Evolutionary conservation across 2,113 vertebrate genomes (phyloP).

Genomic region (Hydrochoerus hydrochaeris): DNA sequence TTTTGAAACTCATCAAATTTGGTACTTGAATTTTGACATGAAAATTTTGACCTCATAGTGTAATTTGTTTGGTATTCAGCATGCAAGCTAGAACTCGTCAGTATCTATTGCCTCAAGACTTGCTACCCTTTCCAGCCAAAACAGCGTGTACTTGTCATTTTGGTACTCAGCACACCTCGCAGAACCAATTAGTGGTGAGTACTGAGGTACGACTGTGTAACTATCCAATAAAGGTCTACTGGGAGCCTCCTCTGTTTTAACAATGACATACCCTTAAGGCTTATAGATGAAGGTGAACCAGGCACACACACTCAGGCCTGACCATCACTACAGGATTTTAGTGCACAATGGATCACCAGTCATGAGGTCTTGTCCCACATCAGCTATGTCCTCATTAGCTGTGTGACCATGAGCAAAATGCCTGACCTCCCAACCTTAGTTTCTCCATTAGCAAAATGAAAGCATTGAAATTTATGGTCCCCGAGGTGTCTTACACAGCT

Average conservation of each 20-base stretch:
- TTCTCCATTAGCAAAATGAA: background rate
- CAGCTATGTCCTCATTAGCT: background rate
- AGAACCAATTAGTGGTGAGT: background rate
- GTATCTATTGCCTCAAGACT: background rate
- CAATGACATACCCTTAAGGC: background rate
- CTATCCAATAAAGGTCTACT: background rate
- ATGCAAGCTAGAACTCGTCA: background rate
- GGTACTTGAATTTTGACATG: background rate
- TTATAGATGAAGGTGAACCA: background rate
- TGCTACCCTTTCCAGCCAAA: background rate
- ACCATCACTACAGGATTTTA: background rate
- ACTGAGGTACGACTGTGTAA: background rate
- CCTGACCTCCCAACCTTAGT: background rate
- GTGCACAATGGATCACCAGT: background rate
- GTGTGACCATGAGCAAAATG: background rate
- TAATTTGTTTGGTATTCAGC: background rate
- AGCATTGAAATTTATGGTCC: background rate
- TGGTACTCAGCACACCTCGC: background rate
- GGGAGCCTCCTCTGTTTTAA: background rate
- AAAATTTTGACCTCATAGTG: background rate
- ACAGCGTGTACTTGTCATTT: background rate
- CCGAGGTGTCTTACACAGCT: background rate
- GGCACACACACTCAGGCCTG: background rate
- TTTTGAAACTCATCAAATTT: background rate
- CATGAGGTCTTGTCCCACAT: background rate